Evolutionary conservation across 1,140 invertebrate genomes (phyloP), one percentile per base, ranked within the genome.

Genomic region (Branchinecta lindahli): DNA sequence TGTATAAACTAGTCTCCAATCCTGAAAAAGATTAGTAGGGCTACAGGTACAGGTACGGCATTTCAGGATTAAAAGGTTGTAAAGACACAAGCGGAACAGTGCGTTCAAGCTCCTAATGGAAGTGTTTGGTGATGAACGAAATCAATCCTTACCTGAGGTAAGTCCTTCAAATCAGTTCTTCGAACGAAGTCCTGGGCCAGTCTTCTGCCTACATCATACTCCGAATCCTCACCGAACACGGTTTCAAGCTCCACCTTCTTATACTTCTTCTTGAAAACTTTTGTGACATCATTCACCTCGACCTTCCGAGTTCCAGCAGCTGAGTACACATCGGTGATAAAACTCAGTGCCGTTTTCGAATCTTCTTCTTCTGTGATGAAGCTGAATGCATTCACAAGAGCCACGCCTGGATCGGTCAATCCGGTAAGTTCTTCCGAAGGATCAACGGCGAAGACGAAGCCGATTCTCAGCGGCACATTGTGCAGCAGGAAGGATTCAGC

Each of bases 401-500:
- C 91, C n/a, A 94, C 83, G 67, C 90, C 91, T 15, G 88, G 81
- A 77, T 93, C 70, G 20, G 61, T 44, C 15, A 47, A 66, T 69
- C 87, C 6, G 85, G 80, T 12, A 83, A 79, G 0, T 88, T 86
- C 71, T 83, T 85, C 8, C 82, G 77, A 8, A 79, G 82, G 78
- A 77, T 85, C 84, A 0, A 87, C 85, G 67, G 89, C 84, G 75
- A 98, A 90, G 6, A 98, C 88, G 65, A 98, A 77, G n/a, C 96
- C 96, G 70, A 98, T 85, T 70, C 95, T 82, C 20, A 93, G 80
- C 3, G 90, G 90, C 12, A 94, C 91, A 70, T 87, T 87, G 78
- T 98, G 93, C 47, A 91, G 83, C 72, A 93, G 86, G 76, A 99
- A 90, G 3, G 93, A 94, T 81, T 98, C 93, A 2, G 88, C 87